Evolutionary conservation across 2,888 invertebrate species (phyloP).

Genomic region (Andrena minutula): DNA sequence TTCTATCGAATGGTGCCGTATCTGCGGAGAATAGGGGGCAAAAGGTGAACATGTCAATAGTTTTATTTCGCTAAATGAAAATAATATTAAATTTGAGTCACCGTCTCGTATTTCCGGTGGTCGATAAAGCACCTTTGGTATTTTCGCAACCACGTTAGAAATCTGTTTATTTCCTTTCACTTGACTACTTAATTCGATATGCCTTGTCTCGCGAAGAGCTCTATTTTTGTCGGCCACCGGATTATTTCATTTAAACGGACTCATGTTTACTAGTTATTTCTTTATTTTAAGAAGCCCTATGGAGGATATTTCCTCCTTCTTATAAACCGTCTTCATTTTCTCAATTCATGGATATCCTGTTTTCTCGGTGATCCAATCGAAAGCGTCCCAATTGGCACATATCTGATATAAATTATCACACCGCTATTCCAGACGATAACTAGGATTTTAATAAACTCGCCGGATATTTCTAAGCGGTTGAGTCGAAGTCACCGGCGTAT

Average conservation of each 20-base stretch:
- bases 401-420: conserved; percentile 24
- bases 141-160: conserved; percentile 26
- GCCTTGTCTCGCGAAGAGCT: background rate
- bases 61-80: conserved; percentile 72
- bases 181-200: conserved; percentile 20
- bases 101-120: conserved; percentile 55
- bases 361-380: background rate
- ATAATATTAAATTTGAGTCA: conserved; percentile 71
- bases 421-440: background rate
- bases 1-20: conserved; percentile 21
- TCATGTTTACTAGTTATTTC: background rate
- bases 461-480: conserved; percentile 8
- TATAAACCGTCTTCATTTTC: background rate
- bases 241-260: too few relatives aligned
- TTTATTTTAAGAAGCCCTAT: background rate
- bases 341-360: background rate
- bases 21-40: conserved; percentile 28
- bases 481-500: conserved; percentile 41
- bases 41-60: conserved; percentile 49
- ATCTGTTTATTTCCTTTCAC: conserved; percentile 21
- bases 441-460: conserved; percentile 9
- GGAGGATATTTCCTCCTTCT: background rate
- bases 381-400: background rate
- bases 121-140: conserved; percentile 42
- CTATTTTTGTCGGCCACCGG: background rate